These are phyloP conservation scores for Pipistrellus nathusii DNA, from an alignment of 2,797 vertebrate genomes.

Conservation along the genomic window DNA sequence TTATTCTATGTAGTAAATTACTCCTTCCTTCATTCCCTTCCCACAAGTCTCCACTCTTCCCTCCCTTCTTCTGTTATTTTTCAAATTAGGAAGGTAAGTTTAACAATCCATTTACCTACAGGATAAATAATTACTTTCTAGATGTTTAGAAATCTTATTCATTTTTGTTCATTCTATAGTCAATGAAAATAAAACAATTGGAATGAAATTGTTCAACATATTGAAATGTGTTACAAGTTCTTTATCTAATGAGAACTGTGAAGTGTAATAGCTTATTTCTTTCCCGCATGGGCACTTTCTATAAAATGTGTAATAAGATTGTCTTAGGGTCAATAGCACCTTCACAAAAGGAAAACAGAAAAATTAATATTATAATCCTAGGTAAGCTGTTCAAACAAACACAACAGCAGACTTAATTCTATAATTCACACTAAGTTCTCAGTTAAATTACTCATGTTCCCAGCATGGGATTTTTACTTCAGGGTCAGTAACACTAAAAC, in stretches of 20 bases:
- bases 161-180: conserved; percentile 40
- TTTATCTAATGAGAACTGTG: conserved; percentile 80
- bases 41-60: accelerated
- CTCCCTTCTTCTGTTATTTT: not conserved
- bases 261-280: conserved; percentile 77
- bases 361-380: conserved; percentile 74
- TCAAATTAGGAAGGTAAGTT: not conserved
- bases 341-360: conserved; percentile 83
- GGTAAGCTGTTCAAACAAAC: conserved; percentile 73
- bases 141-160: conserved; percentile 57
- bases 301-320: conserved; percentile 73
- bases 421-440: conserved; percentile 84
- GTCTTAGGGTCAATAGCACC: conserved; percentile 79
- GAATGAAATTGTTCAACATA: conserved; percentile 79
- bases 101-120: conserved; percentile 31
- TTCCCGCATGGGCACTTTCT: conserved; percentile 76
- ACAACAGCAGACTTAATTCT: conserved; percentile 67
- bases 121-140: conserved; percentile 21
- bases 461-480: conserved; percentile 84
- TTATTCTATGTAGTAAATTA: not conserved
- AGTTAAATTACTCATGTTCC: conserved; percentile 84
- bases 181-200: conserved; percentile 14
- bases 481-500: conserved; percentile 82
- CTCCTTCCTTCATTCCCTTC: not conserved
- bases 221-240: conserved; percentile 83